Evolutionary conservation across 2,797 vertebrate genomes (phyloP).

Genomic region (Bradypus variegatus): DNA sequence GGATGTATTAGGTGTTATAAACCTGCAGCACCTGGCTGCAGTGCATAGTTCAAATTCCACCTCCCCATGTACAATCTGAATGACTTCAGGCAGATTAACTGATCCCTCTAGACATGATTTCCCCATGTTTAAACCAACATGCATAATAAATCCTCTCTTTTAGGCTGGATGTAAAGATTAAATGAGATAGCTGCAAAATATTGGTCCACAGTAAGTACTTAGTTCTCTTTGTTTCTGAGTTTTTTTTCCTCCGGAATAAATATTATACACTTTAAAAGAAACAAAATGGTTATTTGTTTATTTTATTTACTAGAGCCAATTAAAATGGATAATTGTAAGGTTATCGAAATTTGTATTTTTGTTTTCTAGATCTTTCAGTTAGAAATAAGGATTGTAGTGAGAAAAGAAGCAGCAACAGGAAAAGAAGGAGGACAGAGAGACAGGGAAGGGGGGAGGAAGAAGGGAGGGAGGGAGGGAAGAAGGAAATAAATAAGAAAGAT

Average conservation of each 20-base stretch:
- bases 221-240: neutral
- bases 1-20: neutral
- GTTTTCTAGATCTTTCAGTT: neutral
- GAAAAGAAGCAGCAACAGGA: no score
- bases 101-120: neutral
- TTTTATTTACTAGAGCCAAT: neutral
- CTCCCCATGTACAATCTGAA: neutral
- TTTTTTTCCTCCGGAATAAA: neutral
- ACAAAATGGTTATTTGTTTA: neutral
- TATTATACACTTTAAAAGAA: neutral
- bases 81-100: neutral
- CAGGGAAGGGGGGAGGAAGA: accelerated
- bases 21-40: neutral
- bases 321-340: neutral
- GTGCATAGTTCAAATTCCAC: neutral
- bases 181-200: neutral
- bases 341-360: neutral
- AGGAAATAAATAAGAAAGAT: no score
- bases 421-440: neutral
- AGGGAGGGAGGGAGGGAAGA: accelerated
- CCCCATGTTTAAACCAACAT: neutral
- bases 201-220: neutral
- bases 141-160: neutral
- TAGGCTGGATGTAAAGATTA: neutral
- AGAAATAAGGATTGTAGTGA: neutral